Base-by-base conservation (phyloP, 2,888 invertebrate genomes). In the Craniophora ligustri region DNA sequence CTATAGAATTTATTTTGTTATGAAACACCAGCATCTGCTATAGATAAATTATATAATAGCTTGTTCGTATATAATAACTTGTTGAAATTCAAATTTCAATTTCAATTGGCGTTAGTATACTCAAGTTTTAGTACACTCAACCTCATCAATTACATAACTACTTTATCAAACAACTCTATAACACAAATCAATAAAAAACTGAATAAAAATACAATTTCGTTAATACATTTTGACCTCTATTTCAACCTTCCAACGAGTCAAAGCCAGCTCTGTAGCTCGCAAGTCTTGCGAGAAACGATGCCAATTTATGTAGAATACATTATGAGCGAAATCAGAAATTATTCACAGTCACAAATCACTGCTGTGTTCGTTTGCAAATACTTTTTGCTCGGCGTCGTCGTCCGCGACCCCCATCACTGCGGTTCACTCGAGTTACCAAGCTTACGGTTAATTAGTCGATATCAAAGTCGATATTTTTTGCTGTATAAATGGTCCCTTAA, bases 291-390 rank as follows among this genome's bases (percentile, higher is more conserved):
- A 64, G 64, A 69, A 74, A 75, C 65, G 68, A 62, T 50, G 68
- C 50, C 70, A 76, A 80, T 76, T 81, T 72, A 56, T 51, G 57
- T 68, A 62, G 67, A 75, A 79, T 75, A 71, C 71, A 75, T 81
- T 74, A 77, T 58, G 67, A 76, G 61, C n/a, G 46, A 75, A 79
- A 82, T 81, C 78, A 75, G 65, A 72, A 69, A 76, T 78, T 76
- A 78, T 75, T 77, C 74, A 53, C 57, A 58, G 50, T 57, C 44
- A 45, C 35, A 60, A 69, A 67, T 58, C 57, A 57, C 39, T 35
- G 39, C 42, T 45, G 55, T 60, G 61, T 64, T 72, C 59, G 51
- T 48, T 55, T 63, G 67, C 48, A 65, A 64, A 59, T 56, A 59
- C 45, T 61, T 59, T 65, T 65, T 64, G 41, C 36, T 34, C 23